A percentile compares a stretch with the other conserved stretches of the same genome.
phyloP scores from a whole-genome alignment of 2,113 vertebrate genomes.

The Tyrannus savana region DNA sequence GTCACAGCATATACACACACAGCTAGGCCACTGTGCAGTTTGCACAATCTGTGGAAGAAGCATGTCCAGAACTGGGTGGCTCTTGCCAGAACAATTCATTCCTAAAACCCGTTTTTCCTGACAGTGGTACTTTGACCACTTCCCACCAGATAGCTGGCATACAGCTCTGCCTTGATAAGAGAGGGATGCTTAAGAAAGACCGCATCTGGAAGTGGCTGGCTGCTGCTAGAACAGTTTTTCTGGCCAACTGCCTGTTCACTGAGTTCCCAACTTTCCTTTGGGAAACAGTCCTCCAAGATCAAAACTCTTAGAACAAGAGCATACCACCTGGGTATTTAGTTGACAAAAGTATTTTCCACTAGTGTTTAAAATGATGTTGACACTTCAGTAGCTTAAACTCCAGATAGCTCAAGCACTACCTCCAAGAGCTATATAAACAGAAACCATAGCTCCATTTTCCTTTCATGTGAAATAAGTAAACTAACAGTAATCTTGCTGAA shows the following conservation, averaged over 20 bases:
- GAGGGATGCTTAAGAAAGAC: not conserved
- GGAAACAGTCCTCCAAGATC: not conserved
- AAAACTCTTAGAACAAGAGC: not conserved
- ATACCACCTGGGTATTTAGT: not conserved
- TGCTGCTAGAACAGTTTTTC: not conserved
- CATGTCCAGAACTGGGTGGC: not conserved
- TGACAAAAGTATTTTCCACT: not conserved
- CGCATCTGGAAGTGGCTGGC: rapidly evolving
- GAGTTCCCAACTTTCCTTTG: not conserved
- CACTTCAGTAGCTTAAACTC: not conserved
- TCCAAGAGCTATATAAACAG: not conserved
- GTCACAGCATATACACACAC: rapidly evolving
- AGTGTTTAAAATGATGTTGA: not conserved
- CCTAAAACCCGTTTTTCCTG: not conserved
- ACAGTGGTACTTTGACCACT: not conserved
- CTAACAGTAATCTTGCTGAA: not conserved
- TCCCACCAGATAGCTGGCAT: not conserved
- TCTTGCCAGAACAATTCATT: not conserved
- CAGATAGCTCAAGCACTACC: not conserved
- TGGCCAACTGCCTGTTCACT: not conserved
- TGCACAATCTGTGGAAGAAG: not conserved
- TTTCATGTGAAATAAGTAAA: not conserved
- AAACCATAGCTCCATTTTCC: not conserved
- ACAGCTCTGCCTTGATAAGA: not conserved
- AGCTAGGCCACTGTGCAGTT: not conserved